phyloP scores from a whole-genome alignment of 2,113 vertebrate species.

The Progne subis region DNA sequence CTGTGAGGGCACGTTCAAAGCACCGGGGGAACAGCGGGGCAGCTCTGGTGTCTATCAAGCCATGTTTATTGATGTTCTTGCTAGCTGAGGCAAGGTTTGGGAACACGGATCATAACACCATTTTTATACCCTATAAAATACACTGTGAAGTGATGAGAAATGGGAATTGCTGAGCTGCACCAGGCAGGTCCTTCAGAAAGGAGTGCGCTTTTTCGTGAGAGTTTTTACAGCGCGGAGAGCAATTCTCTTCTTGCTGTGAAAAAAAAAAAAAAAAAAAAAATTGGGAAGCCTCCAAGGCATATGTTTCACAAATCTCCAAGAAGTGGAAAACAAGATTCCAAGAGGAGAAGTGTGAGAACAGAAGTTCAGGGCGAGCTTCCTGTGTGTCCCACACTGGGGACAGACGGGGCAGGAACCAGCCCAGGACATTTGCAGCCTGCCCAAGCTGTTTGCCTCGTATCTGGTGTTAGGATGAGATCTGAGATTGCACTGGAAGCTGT shows the following conservation, averaged over 20 bases:
- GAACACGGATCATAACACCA: conserved; percentile 60
- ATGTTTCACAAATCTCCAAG: conserved; percentile 53
- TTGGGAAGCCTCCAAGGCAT: conserved; percentile 59
- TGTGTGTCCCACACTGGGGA: not conserved
- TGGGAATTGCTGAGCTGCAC: conserved; percentile 20
- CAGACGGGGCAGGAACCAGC: not conserved
- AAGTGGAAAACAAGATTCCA: conserved; percentile 53
- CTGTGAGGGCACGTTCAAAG: not conserved
- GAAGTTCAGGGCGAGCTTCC: not conserved
- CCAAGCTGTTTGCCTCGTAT: not conserved
- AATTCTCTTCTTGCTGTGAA: conserved; percentile 13
- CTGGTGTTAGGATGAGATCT: not conserved
- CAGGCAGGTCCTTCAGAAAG: conserved; percentile 17
- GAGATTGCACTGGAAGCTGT: not conserved
- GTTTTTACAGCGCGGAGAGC: conserved; percentile 17
- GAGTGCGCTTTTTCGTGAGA: not conserved
- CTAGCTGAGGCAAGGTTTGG: conserved; percentile 45
- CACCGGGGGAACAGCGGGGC: not conserved
- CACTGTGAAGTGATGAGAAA: conserved; percentile 40
- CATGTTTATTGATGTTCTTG: conserved; percentile 57
- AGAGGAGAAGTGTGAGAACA: conserved; percentile 43
- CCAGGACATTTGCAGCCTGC: not conserved
- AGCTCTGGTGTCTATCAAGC: conserved; percentile 56
- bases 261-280: not conserved
- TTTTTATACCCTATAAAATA: conserved; percentile 66